Evolutionary conservation across 2,797 vertebrate species (phyloP).

Genomic region (Vipera ursinii): DNA sequence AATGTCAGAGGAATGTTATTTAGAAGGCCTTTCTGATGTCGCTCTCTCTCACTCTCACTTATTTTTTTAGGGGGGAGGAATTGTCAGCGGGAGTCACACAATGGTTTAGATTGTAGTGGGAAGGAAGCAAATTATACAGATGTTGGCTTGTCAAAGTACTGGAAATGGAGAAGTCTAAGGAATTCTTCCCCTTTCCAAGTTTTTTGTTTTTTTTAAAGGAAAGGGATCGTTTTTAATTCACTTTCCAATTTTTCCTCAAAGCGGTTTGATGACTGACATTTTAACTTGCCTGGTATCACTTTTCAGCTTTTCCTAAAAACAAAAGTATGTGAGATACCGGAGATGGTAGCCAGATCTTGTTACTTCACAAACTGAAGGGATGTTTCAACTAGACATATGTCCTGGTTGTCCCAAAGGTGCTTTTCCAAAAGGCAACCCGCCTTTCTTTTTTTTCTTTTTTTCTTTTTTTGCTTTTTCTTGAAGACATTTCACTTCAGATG

Average conservation of each 20-base stretch:
- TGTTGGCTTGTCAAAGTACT: not conserved
- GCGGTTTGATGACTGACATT: not conserved
- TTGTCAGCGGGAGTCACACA: conserved; percentile 15
- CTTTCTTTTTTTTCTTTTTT: not conserved
- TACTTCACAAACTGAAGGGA: not conserved
- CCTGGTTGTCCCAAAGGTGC: not conserved
- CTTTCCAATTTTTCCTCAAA: not conserved
- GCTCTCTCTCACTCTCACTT: conserved; percentile 12
- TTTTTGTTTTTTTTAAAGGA: not conserved
- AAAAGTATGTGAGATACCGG: not conserved
- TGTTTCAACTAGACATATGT: too few species aligned
- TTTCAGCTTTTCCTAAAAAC: not conserved
- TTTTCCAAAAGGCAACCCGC: not conserved
- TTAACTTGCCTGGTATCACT: not conserved
- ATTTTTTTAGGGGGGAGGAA: not conserved
- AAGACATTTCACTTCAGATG: not conserved
- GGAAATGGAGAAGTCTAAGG: not conserved
- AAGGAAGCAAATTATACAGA: not conserved
- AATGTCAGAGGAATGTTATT: conserved; percentile 17
- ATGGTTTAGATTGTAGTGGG: not conserved
- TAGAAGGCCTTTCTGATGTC: conserved; percentile 14
- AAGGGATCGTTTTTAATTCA: not conserved
- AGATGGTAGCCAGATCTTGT: too few species aligned
- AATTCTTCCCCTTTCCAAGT: not conserved
- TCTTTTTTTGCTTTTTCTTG: not conserved